Base-by-base conservation (phyloP, 2,888 invertebrate genomes). In the Dryobota labecula region DNA sequence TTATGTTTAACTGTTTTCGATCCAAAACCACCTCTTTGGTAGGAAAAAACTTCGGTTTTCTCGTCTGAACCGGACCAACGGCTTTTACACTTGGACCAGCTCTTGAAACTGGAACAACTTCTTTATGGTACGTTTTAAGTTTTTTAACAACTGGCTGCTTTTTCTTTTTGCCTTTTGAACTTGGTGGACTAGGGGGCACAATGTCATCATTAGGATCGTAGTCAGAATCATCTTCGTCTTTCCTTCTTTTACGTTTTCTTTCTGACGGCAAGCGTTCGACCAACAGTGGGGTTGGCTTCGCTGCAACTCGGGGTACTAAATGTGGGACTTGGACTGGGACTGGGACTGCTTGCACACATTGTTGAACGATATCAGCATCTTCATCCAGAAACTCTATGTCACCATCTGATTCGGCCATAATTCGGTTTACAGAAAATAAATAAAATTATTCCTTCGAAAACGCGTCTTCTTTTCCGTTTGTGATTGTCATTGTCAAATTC, bases 341-440 rank as follows among this genome's bases (percentile, higher is more conserved):
- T 53, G 73, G 68, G 13, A 53, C 49, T n/a, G 77, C 77, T 80
- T 92, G 92, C 0, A 95, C 92, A 74, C 92, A 95, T 82, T 94
- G 93, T 75, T 94, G 93, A 6, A 96, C 93, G 4, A 95, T 90
- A 24, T 95, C 95, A 6, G 92, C 95, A 63, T 96, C 95, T 84
- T 96, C 96, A 73, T 96, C 96, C n/a, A 96, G 87, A 83, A 91
- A 96, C 87, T 96, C 96, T 71, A 96, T 94, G 78, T 94, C 94
- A 54, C 89, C 88, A 24, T 93, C 94, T 0, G 89, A 87, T 49
- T 92, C 93, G 49, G 87, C 76, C 93, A 93, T 93, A 27, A 61
- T 54, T 70, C 7, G 5, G 18, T 61, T n/a, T 30, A 7, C 20
- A 45, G 2, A 8, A 53, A 43, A 41, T 8, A 20, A 24, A 47